Evolutionary conservation across 2,888 invertebrate genomes (phyloP).

Genomic region (Ophioninae sp.): DNA sequence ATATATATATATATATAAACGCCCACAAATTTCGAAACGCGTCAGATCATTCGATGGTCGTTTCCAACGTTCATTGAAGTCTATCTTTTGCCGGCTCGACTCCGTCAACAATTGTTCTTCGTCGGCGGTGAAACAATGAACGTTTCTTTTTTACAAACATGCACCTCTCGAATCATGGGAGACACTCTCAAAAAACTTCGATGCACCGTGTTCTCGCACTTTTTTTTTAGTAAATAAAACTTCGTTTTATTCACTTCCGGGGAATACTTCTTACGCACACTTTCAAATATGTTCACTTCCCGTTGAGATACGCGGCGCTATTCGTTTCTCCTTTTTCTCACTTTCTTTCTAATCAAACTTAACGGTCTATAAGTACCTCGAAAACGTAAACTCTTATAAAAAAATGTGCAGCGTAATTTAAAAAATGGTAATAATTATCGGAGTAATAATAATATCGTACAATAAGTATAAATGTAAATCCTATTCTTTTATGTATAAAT

Average conservation of each 20-base stretch:
- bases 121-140: slow-evolving; percentile 1
- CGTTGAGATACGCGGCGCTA: slow-evolving; percentile 45
- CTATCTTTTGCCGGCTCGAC: background rate
- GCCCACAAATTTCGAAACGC: background rate
- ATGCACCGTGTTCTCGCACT: slow-evolving; percentile 31
- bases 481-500: slow-evolving; percentile 3
- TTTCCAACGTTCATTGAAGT: slow-evolving; percentile 16
- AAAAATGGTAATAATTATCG: slow-evolving; percentile 51
- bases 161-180: background rate
- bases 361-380: slow-evolving; percentile 61
- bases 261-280: slow-evolving; percentile 34
- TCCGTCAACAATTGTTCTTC: slow-evolving; percentile 20
- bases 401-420: slow-evolving; percentile 37
- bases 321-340: slow-evolving; percentile 39
- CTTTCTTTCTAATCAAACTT: slow-evolving; percentile 47
- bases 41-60: background rate
- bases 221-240: background rate
- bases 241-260: background rate
- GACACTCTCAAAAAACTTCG: slow-evolving; percentile 5
- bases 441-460: slow-evolving; percentile 24
- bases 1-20: background rate
- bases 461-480: slow-evolving; percentile 28
- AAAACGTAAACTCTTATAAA: background rate
- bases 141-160: too few species aligned
- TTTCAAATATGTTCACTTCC: slow-evolving; percentile 3